These are phyloP conservation scores for Amphiprion ocellaris DNA, from an alignment of 2,113 vertebrate species.

Conservation along the genomic window DNA sequence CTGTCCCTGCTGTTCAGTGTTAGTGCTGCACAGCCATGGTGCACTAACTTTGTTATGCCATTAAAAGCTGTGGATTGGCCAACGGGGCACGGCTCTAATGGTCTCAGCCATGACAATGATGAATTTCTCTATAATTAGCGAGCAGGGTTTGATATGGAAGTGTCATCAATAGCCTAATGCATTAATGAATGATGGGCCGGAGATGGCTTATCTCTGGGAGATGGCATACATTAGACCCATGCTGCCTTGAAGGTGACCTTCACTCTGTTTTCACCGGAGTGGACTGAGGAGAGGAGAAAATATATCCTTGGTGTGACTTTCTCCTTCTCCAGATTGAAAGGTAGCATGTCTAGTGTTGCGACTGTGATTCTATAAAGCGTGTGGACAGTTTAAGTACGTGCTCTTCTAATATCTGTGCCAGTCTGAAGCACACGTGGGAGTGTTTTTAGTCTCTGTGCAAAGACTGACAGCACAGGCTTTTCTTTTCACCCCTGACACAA, in stretches of 20 bases:
- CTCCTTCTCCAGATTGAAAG: not conserved
- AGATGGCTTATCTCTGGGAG: slow-evolving; percentile 38
- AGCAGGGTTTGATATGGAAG: slow-evolving; percentile 55
- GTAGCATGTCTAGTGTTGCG: not conserved
- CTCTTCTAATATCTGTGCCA: slow-evolving; percentile 32
- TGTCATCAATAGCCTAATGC: slow-evolving; percentile 60
- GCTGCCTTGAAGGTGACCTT: slow-evolving; percentile 66
- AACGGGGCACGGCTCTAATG: slow-evolving; percentile 50
- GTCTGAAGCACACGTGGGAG: slow-evolving; percentile 40
- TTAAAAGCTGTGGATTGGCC: slow-evolving; percentile 56
- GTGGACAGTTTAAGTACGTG: slow-evolving; percentile 15
- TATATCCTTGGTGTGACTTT: slow-evolving; percentile 21
- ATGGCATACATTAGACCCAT: slow-evolving; percentile 62
- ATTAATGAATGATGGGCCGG: slow-evolving; percentile 66
- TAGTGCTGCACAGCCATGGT: slow-evolving; percentile 18
- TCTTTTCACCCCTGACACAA: slow-evolving; percentile 53
- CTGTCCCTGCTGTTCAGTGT: slow-evolving; percentile 40
- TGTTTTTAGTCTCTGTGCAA: slow-evolving; percentile 16
- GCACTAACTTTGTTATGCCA: slow-evolving; percentile 54
- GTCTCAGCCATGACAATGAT: slow-evolving; percentile 65
- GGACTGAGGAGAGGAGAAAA: not conserved
- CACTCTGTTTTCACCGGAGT: slow-evolving; percentile 12
- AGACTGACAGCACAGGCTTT: slow-evolving; percentile 41
- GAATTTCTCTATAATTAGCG: slow-evolving; percentile 61
- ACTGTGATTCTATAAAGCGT: not conserved